Evolutionary conservation across 2,888 invertebrate species (phyloP), one percentile per base, ranked within the genome.

Genomic region (Dasypolia templi): DNA sequence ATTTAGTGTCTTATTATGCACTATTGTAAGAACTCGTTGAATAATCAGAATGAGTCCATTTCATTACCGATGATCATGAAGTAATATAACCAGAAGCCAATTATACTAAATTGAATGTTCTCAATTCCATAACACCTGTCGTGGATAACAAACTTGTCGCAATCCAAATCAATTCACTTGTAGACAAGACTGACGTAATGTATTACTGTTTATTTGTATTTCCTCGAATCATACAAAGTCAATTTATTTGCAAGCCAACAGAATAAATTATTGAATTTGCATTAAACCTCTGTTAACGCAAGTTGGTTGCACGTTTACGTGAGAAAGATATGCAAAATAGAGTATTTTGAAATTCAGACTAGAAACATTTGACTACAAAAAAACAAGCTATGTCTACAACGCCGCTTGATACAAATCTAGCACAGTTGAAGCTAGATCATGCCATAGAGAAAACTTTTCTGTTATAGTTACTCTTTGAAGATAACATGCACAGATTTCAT

Each of bases 261-360:
- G 81, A 70, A 77, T 79, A 84, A 81, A 86, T 86, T 67, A 74
- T 71, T 80, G 68, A 56, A 83, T 86, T 84, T 79, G 69, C 86
- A 86, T 86, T 49, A n/a, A 66, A 65, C 77, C 81, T 72, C 58
- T 67, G 68, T 69, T 73, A 66, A 70, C 65, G 59, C 66, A 62
- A 66, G 69, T 77, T 56, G 69, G 74, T 58, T 71, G 68, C 75
- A 71, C 65, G 76, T 62, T 77, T 64, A 79, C 83, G 86, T 85
- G 87, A 81, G 84, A 87, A 87, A 81, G 75, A 62, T 81, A 87
- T 86, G 86, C 59, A 74, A 86, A 87, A 72, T 74, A 76, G 72
- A 49, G 59, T 72, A 66, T 71, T 81, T 86, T 79, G 74, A 83
- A 82, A 82, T 83, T 84, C 84, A 82, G 66, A 77, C 66, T 65